Evolutionary conservation across 2,113 vertebrate genomes (phyloP).

Genomic region (Ciconia stormi): DNA sequence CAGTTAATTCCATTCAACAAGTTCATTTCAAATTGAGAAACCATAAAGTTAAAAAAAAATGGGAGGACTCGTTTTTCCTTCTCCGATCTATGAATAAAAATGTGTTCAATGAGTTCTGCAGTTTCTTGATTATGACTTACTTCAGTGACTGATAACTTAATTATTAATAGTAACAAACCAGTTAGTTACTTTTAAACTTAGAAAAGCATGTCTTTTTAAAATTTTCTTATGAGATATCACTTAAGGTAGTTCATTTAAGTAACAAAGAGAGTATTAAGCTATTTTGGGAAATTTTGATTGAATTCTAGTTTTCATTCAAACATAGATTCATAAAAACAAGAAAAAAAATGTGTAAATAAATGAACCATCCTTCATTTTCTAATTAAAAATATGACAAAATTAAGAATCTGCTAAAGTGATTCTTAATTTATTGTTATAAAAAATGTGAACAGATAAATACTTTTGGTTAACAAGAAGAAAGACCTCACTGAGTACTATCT

Average conservation of each 20-base stretch:
- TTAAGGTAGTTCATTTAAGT: background rate
- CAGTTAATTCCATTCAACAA: background rate
- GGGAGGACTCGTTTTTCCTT: background rate
- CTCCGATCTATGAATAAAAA: background rate
- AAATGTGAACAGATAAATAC: background rate
- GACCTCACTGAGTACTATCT: background rate
- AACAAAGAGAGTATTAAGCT: background rate
- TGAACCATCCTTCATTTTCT: background rate
- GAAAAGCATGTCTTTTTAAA: background rate
- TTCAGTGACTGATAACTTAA: background rate
- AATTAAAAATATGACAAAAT: conserved; percentile 15
- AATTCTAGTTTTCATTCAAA: conserved; percentile 10
- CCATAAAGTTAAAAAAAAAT: background rate
- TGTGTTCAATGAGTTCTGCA: background rate
- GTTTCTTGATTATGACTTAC: background rate
- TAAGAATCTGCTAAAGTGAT: background rate
- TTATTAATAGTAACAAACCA: background rate
- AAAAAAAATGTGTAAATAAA: background rate
- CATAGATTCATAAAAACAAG: background rate
- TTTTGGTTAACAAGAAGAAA: background rate
- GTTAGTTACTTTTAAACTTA: background rate
- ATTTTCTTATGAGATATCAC: background rate
- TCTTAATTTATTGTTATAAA: conserved; percentile 8
- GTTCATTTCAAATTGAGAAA: background rate
- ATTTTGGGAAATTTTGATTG: background rate